phyloP scores from a whole-genome alignment of 2,888 invertebrate species.

The Megaustenia siamemsis region DNA sequence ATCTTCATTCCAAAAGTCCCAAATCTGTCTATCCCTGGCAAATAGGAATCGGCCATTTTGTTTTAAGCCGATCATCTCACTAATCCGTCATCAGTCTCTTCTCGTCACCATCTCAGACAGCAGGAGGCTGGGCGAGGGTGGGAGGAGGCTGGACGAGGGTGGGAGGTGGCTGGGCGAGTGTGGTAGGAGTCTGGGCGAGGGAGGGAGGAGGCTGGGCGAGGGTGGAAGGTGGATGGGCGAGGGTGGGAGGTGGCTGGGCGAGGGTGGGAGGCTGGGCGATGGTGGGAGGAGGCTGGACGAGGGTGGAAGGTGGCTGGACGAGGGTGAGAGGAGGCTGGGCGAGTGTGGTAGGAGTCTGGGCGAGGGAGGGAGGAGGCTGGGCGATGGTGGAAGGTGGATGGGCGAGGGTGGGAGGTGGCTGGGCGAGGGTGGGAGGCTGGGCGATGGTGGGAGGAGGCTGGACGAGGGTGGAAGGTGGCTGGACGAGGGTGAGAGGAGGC shows the following conservation, averaged over 20 bases:
- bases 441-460: no score
- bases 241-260: neutral
- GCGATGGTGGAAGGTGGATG: neutral
- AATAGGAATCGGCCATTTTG: neutral
- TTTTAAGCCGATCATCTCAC: constrained; percentile 20
- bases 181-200: neutral
- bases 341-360: neutral
- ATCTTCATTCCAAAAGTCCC: neutral
- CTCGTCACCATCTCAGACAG: neutral
- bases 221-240: neutral
- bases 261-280: neutral
- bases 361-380: neutral
- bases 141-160: neutral
- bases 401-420: neutral
- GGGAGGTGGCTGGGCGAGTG: neutral
- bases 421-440: no score
- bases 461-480: no score
- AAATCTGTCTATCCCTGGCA: neutral
- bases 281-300: neutral
- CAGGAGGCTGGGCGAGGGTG: neutral
- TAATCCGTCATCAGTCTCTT: constrained; percentile 30
- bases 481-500: no score
- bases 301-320: neutral
- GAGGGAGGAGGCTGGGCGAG: neutral
- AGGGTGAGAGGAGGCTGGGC: neutral